A percentile compares a stretch with the other conserved stretches of the same genome.
Evolutionary conservation across 2,888 invertebrate genomes (phyloP).

Genomic region (Cheilosia pagana): DNA sequence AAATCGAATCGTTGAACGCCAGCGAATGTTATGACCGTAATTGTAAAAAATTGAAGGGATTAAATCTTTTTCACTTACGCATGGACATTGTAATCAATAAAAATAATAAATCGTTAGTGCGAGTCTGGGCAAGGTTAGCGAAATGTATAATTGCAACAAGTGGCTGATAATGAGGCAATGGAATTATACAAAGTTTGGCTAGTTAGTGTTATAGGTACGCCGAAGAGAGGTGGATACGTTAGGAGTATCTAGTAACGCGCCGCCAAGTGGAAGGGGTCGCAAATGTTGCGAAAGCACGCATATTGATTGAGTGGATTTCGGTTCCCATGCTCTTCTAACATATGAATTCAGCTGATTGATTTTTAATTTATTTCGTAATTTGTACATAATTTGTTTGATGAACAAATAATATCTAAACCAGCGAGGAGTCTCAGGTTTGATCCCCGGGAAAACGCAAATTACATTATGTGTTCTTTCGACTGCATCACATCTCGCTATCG

Average conservation of each 20-base stretch:
- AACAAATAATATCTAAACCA: too few species aligned
- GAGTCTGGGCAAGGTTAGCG: conserved; percentile 37
- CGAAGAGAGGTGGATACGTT: background rate
- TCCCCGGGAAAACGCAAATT: too few species aligned
- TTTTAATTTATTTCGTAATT: too few species aligned
- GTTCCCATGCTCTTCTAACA: too few species aligned
- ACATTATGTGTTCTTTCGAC: too few species aligned
- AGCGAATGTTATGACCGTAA: conserved; percentile 40
- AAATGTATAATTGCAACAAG: conserved; percentile 18
- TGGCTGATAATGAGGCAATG: conserved; percentile 29
- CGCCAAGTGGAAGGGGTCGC: background rate
- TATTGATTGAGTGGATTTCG: too few species aligned
- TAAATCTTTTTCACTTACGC: background rate
- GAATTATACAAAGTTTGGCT: conserved; percentile 13
- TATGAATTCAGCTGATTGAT: too few species aligned
- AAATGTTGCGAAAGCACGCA: too few species aligned
- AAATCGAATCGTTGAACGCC: conserved; percentile 22
- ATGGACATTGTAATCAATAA: conserved; percentile 26
- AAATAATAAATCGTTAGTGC: conserved; percentile 31
- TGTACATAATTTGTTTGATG: too few species aligned
- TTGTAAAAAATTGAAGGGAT: conserved; percentile 45
- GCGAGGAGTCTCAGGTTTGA: too few species aligned
- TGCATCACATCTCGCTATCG: too few species aligned
- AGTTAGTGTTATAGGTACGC: background rate
- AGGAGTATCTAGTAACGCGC: too few species aligned